Conservation (phyloP, 2,888 invertebrate species). For the Apocheima hispidaria region DNA sequence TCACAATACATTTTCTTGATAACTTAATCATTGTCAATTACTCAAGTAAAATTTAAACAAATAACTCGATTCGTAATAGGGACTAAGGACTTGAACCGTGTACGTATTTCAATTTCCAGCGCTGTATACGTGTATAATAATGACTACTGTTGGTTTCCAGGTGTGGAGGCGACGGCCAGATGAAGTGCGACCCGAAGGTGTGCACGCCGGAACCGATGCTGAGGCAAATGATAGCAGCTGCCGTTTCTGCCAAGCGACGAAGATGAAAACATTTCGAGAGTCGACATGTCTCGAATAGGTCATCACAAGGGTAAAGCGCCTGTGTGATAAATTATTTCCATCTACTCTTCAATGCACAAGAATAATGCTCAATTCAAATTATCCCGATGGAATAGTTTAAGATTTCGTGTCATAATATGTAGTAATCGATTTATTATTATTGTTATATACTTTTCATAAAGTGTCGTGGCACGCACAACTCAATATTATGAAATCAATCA, state of each 20-base stretch:
- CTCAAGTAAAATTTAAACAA: no score
- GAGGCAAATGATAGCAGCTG: constrained; percentile 95
- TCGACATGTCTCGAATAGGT: constrained; percentile 59
- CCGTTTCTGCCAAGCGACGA: constrained; percentile 90
- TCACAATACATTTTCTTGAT: not conserved
- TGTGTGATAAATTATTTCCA: constrained; percentile 76
- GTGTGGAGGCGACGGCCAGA: constrained; percentile 96
- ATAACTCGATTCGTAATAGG: no score
- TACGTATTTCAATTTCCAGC: no score
- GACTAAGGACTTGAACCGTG: no score
- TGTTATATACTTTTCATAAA: constrained; percentile 67
- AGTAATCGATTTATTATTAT: constrained; percentile 75
- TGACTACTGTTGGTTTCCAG: constrained; percentile 77
- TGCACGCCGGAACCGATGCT: constrained; percentile 96
- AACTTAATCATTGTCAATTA: not conserved
- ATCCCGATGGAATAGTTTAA: constrained; percentile 81
- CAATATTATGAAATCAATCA: constrained; percentile 71
- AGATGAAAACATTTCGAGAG: constrained; percentile 85
- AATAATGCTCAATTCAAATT: constrained; percentile 86
- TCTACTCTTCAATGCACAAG: constrained; percentile 81
- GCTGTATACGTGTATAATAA: not conserved
- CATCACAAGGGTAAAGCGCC: constrained; percentile 71
- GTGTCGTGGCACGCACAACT: constrained; percentile 79
- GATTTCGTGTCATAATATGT: constrained; percentile 84
- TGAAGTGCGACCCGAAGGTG: constrained; percentile 96